Base-by-base conservation (phyloP, 2,797 vertebrate species). In the Parotocinclus haroldoi region DNA sequence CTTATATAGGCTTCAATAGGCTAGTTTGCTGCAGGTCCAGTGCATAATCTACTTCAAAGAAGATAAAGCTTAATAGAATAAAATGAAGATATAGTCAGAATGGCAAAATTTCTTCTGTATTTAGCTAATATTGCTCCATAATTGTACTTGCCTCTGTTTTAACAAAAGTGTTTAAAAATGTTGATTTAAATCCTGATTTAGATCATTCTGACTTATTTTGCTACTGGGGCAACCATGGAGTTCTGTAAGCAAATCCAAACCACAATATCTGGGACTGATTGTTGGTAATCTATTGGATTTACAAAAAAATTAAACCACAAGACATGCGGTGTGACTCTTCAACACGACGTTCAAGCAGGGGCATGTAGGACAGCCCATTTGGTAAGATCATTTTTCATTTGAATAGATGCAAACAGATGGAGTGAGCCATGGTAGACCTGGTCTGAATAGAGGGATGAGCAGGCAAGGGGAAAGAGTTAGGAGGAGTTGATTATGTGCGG, bases 161-260 rank as follows among this genome's bases (percentile, higher is more conserved):
- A 27, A 27, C 27, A 27, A 27, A 27, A 5, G 27, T 2, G 27
- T n/a, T n/a, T n/a, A n/a, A n/a, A n/a, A n/a, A n/a, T n/a, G n/a
- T n/a, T n/a, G 5, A 27, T 2, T 27, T 27, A 27, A 5, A 27
- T 5, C 27, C 27, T 27, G 27, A 27, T 27, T 27, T 27, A 27
- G 2, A 5, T 27, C 27, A 27, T 27, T 58, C 63, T 76, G 45
- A 79, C 78, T 75, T 79, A 57, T 17, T 78, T 68, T 19, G 51
- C 71, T 44, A 46, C 60, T 14, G 51, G 57, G 18, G 45, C 71
- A 68, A 82, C 62, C 74, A 73, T 3, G 12, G 51, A 9, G 68
- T 64, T 74, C 76, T 85, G 79, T 3, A n/a, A 78, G 82, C 45
- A 0, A 83, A 85, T 83, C 81, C 77, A 84, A 86, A 86, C 82